Percentiles rank a stretch among this genome's conserved stretches.
Evolutionary conservation across 1,140 invertebrate genomes (phyloP).

Genomic region (Euschistus heros): DNA sequence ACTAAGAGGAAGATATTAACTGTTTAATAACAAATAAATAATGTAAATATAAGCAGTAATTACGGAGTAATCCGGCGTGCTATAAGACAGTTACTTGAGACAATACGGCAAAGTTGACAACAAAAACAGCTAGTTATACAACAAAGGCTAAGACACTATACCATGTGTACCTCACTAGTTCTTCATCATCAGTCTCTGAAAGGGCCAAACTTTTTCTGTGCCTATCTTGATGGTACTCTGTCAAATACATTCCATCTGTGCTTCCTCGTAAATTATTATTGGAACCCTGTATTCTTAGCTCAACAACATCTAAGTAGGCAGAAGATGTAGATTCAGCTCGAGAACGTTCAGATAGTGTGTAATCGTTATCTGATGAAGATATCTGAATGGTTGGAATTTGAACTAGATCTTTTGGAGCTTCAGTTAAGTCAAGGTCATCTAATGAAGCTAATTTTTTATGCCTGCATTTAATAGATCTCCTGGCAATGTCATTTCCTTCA

Average conservation of each 20-base stretch:
- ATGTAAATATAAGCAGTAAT: too few relatives aligned
- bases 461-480: slow-evolving; percentile 46
- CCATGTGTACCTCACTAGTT: slow-evolving; percentile 24
- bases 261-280: slow-evolving; percentile 33
- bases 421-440: slow-evolving; percentile 23
- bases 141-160: too few relatives aligned
- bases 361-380: slow-evolving; percentile 24
- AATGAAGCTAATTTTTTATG: slow-evolving; percentile 31
- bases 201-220: slow-evolving; percentile 27
- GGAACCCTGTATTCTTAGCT: slow-evolving; percentile 32
- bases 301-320: slow-evolving; percentile 28
- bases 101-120: too few relatives aligned
- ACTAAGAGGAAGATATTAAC: too few relatives aligned
- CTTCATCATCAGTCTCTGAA: slow-evolving; percentile 29
- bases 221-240: slow-evolving; percentile 13
- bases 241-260: slow-evolving; percentile 25
- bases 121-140: too few relatives aligned
- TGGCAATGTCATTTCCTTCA: slow-evolving; percentile 67
- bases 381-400: slow-evolving; percentile 25
- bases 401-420: slow-evolving; percentile 14
- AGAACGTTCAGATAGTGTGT: background rate
- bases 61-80: too few relatives aligned
- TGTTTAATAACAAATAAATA: too few relatives aligned
- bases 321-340: background rate
- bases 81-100: too few relatives aligned